Evolutionary conservation across 2,797 vertebrate genomes (phyloP).

Genomic region (Tiaroga cobitis): DNA sequence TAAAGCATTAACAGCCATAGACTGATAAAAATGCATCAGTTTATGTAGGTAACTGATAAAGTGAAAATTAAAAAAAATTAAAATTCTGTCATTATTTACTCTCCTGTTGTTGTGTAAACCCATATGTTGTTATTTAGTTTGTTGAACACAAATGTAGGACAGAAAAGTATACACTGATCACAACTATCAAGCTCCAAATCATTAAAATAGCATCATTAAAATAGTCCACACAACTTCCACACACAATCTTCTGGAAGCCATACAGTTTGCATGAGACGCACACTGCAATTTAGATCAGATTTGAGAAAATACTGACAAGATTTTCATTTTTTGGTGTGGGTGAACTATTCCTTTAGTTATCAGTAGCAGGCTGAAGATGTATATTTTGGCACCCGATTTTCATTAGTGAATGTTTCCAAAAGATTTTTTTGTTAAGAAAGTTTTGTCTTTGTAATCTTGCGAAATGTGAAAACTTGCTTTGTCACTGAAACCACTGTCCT

Average conservation of each 20-base stretch:
- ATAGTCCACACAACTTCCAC: neutral
- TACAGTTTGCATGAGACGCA: neutral
- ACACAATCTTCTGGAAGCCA: neutral
- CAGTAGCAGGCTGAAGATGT: neutral
- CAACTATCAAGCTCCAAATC: neutral
- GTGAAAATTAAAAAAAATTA: neutral
- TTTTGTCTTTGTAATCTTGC: neutral
- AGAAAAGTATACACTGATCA: neutral
- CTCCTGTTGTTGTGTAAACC: slow-evolving; percentile 3
- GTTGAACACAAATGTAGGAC: neutral
- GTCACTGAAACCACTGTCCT: neutral
- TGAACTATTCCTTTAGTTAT: neutral
- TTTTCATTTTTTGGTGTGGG: neutral
- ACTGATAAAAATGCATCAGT: neutral
- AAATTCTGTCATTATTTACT: neutral
- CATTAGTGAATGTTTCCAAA: neutral
- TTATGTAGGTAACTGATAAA: neutral
- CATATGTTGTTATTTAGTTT: neutral
- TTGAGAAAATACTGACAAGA: neutral
- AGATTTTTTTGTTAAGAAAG: neutral
- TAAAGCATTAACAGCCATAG: neutral
- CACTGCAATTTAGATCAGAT: neutral
- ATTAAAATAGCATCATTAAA: neutral
- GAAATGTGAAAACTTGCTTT: neutral
- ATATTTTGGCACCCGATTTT: neutral